Percentiles rank a stretch among this genome's conserved stretches.
These are phyloP conservation scores for Hyposmocoma kahamanoa DNA, from an alignment of 1,140 invertebrate genomes.

Conservation along the genomic window DNA sequence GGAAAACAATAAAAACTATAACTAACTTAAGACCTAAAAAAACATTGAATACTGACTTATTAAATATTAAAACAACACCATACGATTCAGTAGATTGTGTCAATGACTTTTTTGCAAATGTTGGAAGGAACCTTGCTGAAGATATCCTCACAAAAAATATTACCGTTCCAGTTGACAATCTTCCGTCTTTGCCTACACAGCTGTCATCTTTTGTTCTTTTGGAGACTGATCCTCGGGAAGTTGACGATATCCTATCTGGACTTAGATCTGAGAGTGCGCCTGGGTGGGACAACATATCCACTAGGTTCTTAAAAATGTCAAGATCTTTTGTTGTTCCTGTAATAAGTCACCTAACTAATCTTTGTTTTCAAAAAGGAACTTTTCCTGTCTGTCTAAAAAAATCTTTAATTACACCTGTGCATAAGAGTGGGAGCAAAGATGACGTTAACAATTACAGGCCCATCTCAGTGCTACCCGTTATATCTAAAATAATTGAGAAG, in stretches of 20 bases:
- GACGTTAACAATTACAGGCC: slow-evolving; percentile 5
- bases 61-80: background rate
- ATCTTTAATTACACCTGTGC: slow-evolving; percentile 4
- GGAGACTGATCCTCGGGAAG: background rate
- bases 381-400: background rate
- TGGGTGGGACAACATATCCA: slow-evolving; percentile 5
- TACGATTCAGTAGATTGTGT: background rate
- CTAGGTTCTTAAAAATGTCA: background rate
- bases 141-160: background rate
- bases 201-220: slow-evolving; percentile 1
- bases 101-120: background rate
- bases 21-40: slow-evolving; percentile 5
- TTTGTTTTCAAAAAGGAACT: background rate
- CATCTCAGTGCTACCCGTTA: background rate
- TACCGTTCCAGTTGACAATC: background rate
- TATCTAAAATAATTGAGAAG: slow-evolving; percentile 9
- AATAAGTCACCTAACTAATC: background rate
- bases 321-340: background rate
- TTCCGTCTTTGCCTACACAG: background rate
- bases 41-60: background rate
- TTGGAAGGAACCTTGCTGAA: background rate
- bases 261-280: background rate
- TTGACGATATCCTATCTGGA: background rate
- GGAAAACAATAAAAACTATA: slow-evolving; percentile 5
- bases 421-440: slow-evolving; percentile 5